Evolutionary conservation across 2,888 invertebrate species (phyloP).

Genomic region (Adineta ricciae): DNA sequence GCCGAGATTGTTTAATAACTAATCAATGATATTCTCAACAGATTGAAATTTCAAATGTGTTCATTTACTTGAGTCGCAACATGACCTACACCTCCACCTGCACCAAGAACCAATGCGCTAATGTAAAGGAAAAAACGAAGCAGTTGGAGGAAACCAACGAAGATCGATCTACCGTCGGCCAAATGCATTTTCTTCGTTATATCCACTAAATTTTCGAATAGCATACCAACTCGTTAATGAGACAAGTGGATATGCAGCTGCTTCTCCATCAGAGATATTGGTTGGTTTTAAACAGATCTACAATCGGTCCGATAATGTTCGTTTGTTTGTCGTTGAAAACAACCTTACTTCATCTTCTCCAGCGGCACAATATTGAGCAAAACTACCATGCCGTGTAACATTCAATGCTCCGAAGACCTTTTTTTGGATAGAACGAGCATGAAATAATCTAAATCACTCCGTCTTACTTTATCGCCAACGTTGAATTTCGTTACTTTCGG

Average conservation of each 20-base stretch:
- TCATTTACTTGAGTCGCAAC: constrained; percentile 7
- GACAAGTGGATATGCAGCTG: neutral
- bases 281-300: constrained; percentile 16
- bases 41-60: neutral
- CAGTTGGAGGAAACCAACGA: neutral
- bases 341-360: neutral
- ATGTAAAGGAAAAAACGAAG: neutral
- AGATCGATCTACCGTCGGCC: neutral
- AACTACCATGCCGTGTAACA: neutral
- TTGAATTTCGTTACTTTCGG: neutral
- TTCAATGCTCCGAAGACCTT: neutral
- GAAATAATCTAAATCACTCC: neutral
- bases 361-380: constrained; percentile 20
- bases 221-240: constrained; percentile 19
- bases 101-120: neutral
- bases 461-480: neutral
- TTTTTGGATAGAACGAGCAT: neutral
- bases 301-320: no score
- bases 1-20: neutral
- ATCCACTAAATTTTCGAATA: neutral
- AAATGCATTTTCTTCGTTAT: neutral
- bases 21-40: neutral
- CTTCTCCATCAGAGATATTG: constrained; percentile 11
- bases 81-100: constrained; percentile 1
- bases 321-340: no score